Conservation (phyloP, 2,888 invertebrate genomes). For the Dicranocentrus wangi region DNA sequence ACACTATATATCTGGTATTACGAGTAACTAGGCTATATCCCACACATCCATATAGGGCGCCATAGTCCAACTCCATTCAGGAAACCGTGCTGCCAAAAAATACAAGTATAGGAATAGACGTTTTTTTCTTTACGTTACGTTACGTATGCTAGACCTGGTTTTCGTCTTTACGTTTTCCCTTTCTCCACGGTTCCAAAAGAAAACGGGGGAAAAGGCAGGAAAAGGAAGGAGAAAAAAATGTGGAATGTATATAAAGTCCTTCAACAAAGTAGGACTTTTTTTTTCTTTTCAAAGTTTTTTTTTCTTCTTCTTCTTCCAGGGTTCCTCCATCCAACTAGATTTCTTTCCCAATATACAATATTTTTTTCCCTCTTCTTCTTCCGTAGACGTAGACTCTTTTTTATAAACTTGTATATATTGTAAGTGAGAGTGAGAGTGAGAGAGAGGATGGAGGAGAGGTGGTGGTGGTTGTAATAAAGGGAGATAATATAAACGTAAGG, state of each 20-base stretch:
- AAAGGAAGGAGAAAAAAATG: conserved; percentile 30
- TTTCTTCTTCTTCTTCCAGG: conserved; percentile 17
- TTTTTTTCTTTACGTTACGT: not conserved
- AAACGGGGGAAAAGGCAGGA: conserved; percentile 23
- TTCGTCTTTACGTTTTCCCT: not conserved
- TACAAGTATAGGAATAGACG: conserved; percentile 2
- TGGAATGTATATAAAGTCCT: conserved; percentile 45
- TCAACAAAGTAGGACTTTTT: too few relatives aligned
- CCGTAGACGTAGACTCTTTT: not conserved
- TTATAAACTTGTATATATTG: conserved; percentile 5
- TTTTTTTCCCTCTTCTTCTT: conserved; percentile 4
- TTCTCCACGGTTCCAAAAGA: not conserved
- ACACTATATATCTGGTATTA: too few relatives aligned
- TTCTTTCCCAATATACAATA: not conserved
- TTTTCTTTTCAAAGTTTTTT: too few relatives aligned
- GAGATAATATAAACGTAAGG: conserved; percentile 27
- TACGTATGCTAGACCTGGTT: conserved; percentile 23
- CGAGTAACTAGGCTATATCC: too few relatives aligned
- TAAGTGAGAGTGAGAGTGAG: conserved; percentile 17
- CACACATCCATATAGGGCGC: conserved; percentile 1
- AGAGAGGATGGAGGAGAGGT: too few relatives aligned
- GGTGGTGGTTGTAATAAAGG: conserved; percentile 11
- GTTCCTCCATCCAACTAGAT: conserved; percentile 16
- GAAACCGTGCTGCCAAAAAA: conserved; percentile 50
- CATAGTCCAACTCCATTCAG: conserved; percentile 7